Percentiles rank a stretch among this genome's conserved stretches.
Evolutionary conservation across 2,113 vertebrate species (phyloP).

Genomic region (Athene cunicularia): DNA sequence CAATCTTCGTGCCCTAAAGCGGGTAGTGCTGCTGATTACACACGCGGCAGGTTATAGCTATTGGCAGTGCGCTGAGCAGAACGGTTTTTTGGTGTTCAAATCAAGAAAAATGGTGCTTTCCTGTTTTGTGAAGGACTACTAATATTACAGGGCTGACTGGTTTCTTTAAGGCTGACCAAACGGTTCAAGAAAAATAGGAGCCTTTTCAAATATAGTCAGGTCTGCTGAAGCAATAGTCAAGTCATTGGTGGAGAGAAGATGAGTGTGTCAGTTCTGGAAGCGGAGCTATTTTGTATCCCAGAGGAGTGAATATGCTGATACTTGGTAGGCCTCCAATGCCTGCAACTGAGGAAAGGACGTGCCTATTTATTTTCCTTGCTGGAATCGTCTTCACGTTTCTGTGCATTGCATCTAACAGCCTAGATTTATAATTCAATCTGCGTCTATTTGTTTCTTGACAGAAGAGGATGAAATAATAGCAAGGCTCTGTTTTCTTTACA

Average conservation of each 20-base stretch:
- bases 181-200: neutral
- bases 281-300: neutral
- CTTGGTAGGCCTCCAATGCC: neutral
- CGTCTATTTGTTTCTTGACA: neutral
- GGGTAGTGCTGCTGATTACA: neutral
- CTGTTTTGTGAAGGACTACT: neutral
- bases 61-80: neutral
- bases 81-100: neutral
- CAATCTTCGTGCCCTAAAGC: neutral
- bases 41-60: accelerated
- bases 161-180: neutral
- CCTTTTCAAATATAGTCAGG: neutral
- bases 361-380: neutral
- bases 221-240: neutral
- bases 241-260: neutral
- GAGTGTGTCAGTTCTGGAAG: neutral
- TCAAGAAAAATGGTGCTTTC: neutral
- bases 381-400: neutral
- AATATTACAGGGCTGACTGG: neutral
- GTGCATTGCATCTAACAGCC: neutral
- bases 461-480: neutral
- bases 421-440: neutral
- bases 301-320: neutral
- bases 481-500: neutral
- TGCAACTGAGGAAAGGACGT: neutral